Conservation (phyloP, 1,140 invertebrate species). For the Cryptotermes secundus region DNA sequence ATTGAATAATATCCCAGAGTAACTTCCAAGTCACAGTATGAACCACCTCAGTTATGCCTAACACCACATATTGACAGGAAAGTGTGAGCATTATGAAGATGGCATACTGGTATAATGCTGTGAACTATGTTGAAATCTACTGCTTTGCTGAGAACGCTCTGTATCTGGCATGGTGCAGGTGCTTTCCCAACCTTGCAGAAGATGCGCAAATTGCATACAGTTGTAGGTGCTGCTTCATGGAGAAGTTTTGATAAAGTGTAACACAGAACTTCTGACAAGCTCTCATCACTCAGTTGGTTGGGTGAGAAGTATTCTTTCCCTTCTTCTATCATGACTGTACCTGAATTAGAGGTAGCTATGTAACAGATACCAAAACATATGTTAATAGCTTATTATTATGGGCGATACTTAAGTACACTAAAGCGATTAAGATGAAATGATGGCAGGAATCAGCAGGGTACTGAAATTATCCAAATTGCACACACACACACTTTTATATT, state of each 20-base stretch:
- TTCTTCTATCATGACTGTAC: constrained; percentile 60
- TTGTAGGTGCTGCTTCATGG: constrained; percentile 55
- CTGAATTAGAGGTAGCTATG: constrained; percentile 62
- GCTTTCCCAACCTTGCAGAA: constrained; percentile 69
- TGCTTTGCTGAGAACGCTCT: constrained; percentile 55
- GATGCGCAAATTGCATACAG: constrained; percentile 67
- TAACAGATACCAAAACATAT: neutral
- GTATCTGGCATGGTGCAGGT: constrained; percentile 55
- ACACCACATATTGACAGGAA: constrained; percentile 75
- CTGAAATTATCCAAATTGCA: no score
- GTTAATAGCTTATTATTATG: neutral
- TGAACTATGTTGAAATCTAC: constrained; percentile 60
- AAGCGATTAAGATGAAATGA: no score
- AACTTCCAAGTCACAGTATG: neutral
- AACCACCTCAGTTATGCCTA: constrained; percentile 53
- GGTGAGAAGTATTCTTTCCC: constrained; percentile 53
- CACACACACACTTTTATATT: no score
- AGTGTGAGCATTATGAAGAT: constrained; percentile 73
- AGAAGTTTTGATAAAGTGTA: constrained; percentile 73
- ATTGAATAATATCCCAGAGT: neutral
- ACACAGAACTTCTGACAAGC: constrained; percentile 66
- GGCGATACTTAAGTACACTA: no score
- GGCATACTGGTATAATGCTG: constrained; percentile 73
- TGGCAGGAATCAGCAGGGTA: no score
- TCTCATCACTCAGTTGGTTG: constrained; percentile 55